Conservation (phyloP, 2,113 vertebrate genomes). For the Brachyistius frenatus region DNA sequence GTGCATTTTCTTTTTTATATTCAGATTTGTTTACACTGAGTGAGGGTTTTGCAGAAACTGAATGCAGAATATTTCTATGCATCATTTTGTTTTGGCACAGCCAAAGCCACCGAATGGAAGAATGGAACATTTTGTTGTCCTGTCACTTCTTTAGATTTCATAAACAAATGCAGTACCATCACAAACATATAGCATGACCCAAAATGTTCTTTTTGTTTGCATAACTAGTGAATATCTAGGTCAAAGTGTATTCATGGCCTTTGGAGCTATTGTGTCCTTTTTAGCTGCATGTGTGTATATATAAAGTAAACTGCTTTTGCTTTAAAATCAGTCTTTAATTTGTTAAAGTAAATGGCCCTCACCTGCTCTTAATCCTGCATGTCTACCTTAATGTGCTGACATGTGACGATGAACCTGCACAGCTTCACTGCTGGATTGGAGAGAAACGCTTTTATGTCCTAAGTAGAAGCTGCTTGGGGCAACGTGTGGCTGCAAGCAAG, state of each 20-base stretch:
- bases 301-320: conserved; percentile 7
- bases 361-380: conserved; percentile 27
- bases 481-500: conserved; percentile 50
- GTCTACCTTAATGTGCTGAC: conserved; percentile 46
- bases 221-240: conserved; percentile 19
- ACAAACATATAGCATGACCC: background rate
- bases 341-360: conserved; percentile 15
- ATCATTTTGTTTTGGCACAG: conserved; percentile 15
- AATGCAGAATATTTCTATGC: background rate
- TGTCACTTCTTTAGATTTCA: conserved; percentile 23
- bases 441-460: conserved; percentile 60
- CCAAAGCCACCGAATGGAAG: background rate
- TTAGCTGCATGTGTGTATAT: conserved; percentile 16
- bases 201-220: background rate
- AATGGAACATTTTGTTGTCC: conserved; percentile 20
- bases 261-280: background rate
- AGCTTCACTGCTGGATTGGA: conserved; percentile 25
- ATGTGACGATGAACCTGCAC: conserved; percentile 50
- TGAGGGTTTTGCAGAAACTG: background rate
- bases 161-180: conserved; percentile 5
- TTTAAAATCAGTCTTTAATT: conserved; percentile 25
- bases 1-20: conserved; percentile 4
- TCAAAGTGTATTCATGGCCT: conserved; percentile 4
- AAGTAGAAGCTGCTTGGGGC: conserved; percentile 58
- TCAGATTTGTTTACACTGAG: background rate